These are phyloP conservation scores for Ornithoptera alexandrae DNA, from an alignment of 2,888 invertebrate genomes.

Conservation along the genomic window DNA sequence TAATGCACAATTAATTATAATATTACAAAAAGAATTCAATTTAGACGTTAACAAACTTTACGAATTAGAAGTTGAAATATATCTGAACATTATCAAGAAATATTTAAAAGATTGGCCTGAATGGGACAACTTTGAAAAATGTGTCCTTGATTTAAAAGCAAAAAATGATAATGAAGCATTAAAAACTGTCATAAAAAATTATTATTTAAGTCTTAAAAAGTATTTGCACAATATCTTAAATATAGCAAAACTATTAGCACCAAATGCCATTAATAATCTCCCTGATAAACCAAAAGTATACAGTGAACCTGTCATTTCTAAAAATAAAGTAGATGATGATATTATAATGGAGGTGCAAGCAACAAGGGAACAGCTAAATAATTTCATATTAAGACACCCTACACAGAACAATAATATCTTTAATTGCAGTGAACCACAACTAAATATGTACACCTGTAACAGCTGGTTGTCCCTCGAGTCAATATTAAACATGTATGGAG, in stretches of 20 bases:
- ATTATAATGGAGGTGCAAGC: conserved; percentile 50
- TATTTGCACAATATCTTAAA: conserved; percentile 51
- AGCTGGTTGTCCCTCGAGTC: conserved; percentile 35
- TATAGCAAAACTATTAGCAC: conserved; percentile 40
- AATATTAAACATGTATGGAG: conserved; percentile 48
- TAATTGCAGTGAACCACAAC: conserved; percentile 40
- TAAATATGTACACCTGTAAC: conserved; percentile 35
- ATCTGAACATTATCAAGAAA: conserved; percentile 59
- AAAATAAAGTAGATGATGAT: conserved; percentile 30
- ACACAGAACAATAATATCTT: conserved; percentile 47
- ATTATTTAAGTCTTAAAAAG: conserved; percentile 51
- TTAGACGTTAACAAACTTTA: conserved; percentile 47
- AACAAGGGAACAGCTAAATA: conserved; percentile 47
- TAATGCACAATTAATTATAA: conserved; percentile 57
- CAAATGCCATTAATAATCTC: conserved; percentile 38
- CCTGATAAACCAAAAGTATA: conserved; percentile 30
- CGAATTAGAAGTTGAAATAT: conserved; percentile 57
- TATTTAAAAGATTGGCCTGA: conserved; percentile 66
- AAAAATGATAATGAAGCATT: conserved; percentile 38
- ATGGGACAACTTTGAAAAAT: conserved; percentile 60
- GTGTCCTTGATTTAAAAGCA: conserved; percentile 44
- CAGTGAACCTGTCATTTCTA: background rate
- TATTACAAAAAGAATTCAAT: conserved; percentile 55
- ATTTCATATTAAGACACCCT: conserved; percentile 47
- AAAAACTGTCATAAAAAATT: conserved; percentile 43